Conservation (phyloP, 1,140 invertebrate genomes). For the Copidosoma floridanum region DNA sequence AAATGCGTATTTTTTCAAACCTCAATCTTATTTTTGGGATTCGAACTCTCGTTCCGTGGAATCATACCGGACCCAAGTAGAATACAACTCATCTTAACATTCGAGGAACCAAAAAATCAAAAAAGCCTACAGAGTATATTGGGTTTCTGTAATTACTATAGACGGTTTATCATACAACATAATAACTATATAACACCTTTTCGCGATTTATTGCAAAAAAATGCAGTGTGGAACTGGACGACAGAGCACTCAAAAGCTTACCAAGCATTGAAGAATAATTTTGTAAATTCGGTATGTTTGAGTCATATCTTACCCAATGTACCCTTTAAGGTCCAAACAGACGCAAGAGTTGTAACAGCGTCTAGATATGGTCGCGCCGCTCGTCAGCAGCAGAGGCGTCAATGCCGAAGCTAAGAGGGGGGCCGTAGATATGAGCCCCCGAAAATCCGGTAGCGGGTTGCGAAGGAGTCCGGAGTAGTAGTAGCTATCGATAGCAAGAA, state of each 20-base stretch:
- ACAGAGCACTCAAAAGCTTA: conserved; percentile 5
- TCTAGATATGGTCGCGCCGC: too few relatives aligned
- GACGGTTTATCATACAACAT: conserved; percentile 38
- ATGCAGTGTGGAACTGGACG: conserved; percentile 9
- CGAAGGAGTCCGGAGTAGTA: too few relatives aligned
- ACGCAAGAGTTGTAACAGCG: too few relatives aligned
- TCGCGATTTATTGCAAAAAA: conserved; percentile 29
- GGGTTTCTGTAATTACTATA: conserved; percentile 44
- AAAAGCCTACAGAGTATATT: conserved; percentile 43
- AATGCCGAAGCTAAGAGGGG: too few relatives aligned
- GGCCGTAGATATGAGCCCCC: too few relatives aligned
- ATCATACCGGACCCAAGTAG: conserved; percentile 39
- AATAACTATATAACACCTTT: conserved; percentile 29
- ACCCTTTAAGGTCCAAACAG: too few relatives aligned
- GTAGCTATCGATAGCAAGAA: too few relatives aligned
- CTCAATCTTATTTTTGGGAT: conserved; percentile 4
- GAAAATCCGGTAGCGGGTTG: too few relatives aligned
- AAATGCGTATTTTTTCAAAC: background rate
- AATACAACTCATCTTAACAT: conserved; percentile 34
- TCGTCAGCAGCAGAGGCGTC: too few relatives aligned
- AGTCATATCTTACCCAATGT: background rate
- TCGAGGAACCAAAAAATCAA: conserved; percentile 35
- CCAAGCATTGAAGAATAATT: conserved; percentile 14
- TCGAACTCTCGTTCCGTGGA: conserved; percentile 23
- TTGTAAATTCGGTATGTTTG: background rate